These are phyloP conservation scores for Conus betulinus DNA, from an alignment of 1,140 invertebrate genomes.

Conservation along the genomic window DNA sequence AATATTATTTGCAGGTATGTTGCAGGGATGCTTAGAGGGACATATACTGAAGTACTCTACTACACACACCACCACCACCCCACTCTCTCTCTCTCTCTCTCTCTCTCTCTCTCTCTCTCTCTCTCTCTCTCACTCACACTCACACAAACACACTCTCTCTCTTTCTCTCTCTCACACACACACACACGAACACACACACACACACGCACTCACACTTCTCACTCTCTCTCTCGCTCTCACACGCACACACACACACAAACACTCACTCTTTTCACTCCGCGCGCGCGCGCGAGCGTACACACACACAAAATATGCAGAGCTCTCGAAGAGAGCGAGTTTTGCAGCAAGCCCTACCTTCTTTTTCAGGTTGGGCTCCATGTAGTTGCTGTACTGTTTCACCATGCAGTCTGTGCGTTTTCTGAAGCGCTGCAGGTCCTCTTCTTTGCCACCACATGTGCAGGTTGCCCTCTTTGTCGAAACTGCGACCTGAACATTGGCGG, in stretches of 20 bases:
- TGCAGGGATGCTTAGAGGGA: no score
- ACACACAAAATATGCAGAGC: neutral
- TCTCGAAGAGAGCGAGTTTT: slow-evolving; percentile 42
- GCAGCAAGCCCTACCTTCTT: slow-evolving; percentile 51
- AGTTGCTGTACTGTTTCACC: slow-evolving; percentile 19
- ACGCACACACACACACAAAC: neutral
- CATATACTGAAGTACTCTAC: no score
- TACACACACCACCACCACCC: no score
- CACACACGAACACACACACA: neutral
- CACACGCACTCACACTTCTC: neutral
- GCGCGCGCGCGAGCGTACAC: no score
- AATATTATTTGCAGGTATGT: no score
- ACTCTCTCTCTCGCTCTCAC: no score
- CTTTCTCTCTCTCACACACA: neutral
- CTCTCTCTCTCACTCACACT: neutral
- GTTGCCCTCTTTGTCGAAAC: slow-evolving; percentile 27
- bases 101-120: neutral
- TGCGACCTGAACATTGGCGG: neutral
- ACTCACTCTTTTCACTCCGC: no score
- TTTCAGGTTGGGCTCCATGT: neutral
- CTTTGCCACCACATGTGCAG: slow-evolving; percentile 18
- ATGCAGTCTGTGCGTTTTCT: slow-evolving; percentile 1
- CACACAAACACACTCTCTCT: neutral
- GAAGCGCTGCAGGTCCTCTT: neutral
- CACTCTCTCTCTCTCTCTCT: slow-evolving; percentile 6